phyloP scores from a whole-genome alignment of 1,140 invertebrate species.

The Drosophila quadrilineata region DNA sequence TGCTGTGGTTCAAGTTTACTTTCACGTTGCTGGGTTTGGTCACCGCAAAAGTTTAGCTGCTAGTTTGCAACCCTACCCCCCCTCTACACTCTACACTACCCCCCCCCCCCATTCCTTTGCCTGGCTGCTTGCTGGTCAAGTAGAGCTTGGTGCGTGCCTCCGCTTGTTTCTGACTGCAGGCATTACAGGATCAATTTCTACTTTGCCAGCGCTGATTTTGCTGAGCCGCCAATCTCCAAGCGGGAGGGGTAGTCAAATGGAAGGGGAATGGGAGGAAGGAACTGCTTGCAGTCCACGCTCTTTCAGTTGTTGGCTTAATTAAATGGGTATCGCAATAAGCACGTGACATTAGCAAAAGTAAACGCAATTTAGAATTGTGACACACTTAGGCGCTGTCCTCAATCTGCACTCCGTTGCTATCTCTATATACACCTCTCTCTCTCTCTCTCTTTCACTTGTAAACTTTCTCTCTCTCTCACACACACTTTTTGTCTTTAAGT shows the following conservation, averaged over 20 bases:
- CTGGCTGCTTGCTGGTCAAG: neutral
- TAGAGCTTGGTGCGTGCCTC: conserved; percentile 7
- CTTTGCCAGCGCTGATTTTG: conserved; percentile 45
- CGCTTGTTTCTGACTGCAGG: conserved; percentile 14
- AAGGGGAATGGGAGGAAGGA: too few species aligned
- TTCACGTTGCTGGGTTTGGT: conserved; percentile 41
- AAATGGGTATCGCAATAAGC: conserved; percentile 48
- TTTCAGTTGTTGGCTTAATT: conserved; percentile 25
- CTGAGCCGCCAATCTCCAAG: neutral
- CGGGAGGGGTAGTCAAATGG: too few species aligned
- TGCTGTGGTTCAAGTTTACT: conserved; percentile 44
- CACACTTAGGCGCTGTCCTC: conserved; percentile 50
- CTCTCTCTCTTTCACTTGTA: too few species aligned
- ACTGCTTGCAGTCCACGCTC: conserved; percentile 2
- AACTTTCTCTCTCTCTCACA: too few species aligned
- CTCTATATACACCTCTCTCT: too few species aligned
- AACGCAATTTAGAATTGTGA: conserved; percentile 65
- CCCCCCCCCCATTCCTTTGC: neutral
- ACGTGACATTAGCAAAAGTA: conserved; percentile 56
- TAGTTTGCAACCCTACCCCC: conserved; percentile 11
- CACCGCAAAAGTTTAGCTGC: conserved; percentile 70
- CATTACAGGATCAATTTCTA: conserved; percentile 57
- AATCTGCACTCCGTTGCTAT: too few species aligned
- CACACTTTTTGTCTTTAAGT: too few species aligned
- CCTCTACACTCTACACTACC: too few species aligned